Conservation (phyloP, 30 jellyfish, hydroid and myxozoan genomes). For the Cassiopea andromeda region DNA sequence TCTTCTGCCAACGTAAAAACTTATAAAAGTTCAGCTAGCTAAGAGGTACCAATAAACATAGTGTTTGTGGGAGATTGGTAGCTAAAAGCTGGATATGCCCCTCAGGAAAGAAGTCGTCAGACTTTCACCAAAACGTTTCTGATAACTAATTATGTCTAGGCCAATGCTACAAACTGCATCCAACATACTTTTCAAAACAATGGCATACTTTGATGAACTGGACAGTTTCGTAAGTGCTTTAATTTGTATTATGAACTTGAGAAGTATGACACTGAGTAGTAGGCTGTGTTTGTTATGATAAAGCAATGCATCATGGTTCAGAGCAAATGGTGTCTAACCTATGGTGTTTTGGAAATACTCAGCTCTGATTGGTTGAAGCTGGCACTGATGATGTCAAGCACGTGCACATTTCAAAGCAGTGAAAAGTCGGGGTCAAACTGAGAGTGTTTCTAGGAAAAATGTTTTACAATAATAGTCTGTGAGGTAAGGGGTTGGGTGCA, state of each 20-base stretch:
- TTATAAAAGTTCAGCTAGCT: too few relatives aligned
- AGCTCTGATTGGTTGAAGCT: slow-evolving; percentile 43
- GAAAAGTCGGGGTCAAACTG: background rate
- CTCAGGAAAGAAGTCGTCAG: too few relatives aligned
- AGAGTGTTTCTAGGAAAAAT: background rate
- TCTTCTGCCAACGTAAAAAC: too few relatives aligned
- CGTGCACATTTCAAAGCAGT: background rate
- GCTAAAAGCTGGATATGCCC: too few relatives aligned
- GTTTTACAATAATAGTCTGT: too few relatives aligned
- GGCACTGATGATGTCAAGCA: background rate
- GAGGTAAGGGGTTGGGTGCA: too few relatives aligned
- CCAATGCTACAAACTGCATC: too few relatives aligned
- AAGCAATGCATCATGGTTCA: slow-evolving; percentile 59
- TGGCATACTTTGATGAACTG: background rate
- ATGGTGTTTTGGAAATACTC: slow-evolving; percentile 58
- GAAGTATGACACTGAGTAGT: slow-evolving; percentile 6
- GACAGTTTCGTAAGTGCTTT: background rate
- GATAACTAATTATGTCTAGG: too few relatives aligned
- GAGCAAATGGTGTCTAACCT: slow-evolving; percentile 30
- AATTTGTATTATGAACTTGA: background rate
- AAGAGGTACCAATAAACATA: too few relatives aligned
- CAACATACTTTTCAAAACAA: too few relatives aligned
- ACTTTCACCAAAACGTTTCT: too few relatives aligned
- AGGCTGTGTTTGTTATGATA: slow-evolving; percentile 37
- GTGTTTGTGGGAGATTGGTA: too few relatives aligned